Evolutionary conservation across 2,797 vertebrate genomes (phyloP), one percentile per base, ranked within the genome.

Genomic region (Dipus sagitta): DNA sequence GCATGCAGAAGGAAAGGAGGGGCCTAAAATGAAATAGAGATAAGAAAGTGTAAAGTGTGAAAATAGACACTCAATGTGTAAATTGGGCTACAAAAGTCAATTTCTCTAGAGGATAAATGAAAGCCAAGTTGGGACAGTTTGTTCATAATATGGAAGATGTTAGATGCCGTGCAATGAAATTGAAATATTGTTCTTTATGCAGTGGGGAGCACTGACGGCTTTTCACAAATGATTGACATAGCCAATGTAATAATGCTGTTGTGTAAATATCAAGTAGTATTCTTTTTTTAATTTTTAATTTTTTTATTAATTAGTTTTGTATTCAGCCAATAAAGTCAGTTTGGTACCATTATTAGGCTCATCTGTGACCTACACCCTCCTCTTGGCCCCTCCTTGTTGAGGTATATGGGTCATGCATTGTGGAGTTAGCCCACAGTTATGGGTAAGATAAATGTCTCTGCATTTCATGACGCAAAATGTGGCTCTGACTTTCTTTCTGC

Each of bases 1-100:
- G 13, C 4, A 68, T 9, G 3, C 23, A 42, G n/a, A 64, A 28
- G 23, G 54, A 86, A 90, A 78, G 58, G 3, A 74, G 70, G 32
- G 67, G 84, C 76, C 42, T 88, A 85, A 86, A 78, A 83, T 28
- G 24, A 88, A 94, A 81, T 2, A 54, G 17, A 85, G 42, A 24
- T 88, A 38, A 90, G 17, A 89, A 93, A 81, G 28, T 13, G 3
- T 21, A 75, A 76, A 38, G 1, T 8, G 3, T 86, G 7, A 92
- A 83, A 10, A 17, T 18, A 92, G 42, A 52, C 18, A 34, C 10
- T 42, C 12, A 77, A 32, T n/a, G 72, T 2, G 47, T 38, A 32
- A 74, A 14, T 65, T 32, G 68, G 18, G 26, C 54, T 88, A n/a
- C n/a, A 92, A 92, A 79, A 34, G 42, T 34, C 70, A 4, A 82